Evolutionary conservation across 2,888 invertebrate genomes (phyloP).

Genomic region (Diadegma fenestrale): DNA sequence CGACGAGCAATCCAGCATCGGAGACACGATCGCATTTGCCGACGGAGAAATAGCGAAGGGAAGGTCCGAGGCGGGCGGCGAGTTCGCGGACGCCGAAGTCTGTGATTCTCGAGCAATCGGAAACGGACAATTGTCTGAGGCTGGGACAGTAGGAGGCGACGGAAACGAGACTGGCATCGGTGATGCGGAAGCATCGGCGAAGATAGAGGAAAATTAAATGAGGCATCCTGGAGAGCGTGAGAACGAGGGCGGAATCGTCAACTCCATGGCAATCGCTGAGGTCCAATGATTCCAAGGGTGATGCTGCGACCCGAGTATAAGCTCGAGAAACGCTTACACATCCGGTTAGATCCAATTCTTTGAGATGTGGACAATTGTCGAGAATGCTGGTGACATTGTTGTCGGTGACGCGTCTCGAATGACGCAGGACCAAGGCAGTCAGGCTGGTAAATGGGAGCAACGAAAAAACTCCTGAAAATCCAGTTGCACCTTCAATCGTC

Average conservation of each 20-base stretch:
- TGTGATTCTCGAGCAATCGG: slow-evolving; percentile 95
- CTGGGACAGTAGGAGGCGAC: slow-evolving; percentile 95
- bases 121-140: slow-evolving; percentile 94
- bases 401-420: slow-evolving; percentile 78
- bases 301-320: slow-evolving; percentile 78
- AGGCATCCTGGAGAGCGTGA: slow-evolving; percentile 94
- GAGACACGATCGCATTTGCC: slow-evolving; percentile 97
- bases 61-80: slow-evolving; percentile 93
- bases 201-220: slow-evolving; percentile 95
- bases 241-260: slow-evolving; percentile 93
- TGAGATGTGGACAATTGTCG: slow-evolving; percentile 79
- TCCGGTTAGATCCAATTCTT: slow-evolving; percentile 80
- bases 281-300: slow-evolving; percentile 94
- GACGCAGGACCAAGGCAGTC: slow-evolving; percentile 83
- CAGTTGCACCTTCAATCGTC: slow-evolving; percentile 78
- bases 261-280: slow-evolving; percentile 95
- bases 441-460: slow-evolving; percentile 79
- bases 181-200: slow-evolving; percentile 94
- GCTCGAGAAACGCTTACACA: slow-evolving; percentile 77
- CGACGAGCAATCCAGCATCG: slow-evolving; percentile 94
- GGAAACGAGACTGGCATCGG: slow-evolving; percentile 96
- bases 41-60: slow-evolving; percentile 95
- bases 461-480: slow-evolving; percentile 77
- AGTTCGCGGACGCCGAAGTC: slow-evolving; percentile 96
- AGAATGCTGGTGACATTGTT: slow-evolving; percentile 77